These are phyloP conservation scores for Uloborus diversus DNA, from an alignment of 1,140 invertebrate species.

Conservation along the genomic window DNA sequence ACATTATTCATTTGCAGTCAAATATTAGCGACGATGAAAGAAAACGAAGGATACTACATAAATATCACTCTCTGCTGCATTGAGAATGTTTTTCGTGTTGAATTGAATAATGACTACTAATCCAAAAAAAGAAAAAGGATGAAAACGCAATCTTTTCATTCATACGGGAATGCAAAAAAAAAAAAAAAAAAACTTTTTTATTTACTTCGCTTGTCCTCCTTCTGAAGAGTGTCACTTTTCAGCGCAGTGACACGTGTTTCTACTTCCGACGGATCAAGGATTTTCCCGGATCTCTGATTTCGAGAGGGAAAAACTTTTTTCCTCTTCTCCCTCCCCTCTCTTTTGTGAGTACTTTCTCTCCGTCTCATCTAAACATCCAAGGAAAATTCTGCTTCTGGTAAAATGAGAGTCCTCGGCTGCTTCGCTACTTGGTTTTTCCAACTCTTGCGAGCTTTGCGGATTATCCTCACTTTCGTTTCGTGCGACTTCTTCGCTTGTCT, in stretches of 20 bases:
- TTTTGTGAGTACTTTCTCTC: background rate
- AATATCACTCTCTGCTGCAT: no score
- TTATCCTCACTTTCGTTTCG: slow-evolving; percentile 23
- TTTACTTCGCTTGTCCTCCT: background rate
- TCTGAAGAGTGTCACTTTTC: slow-evolving; percentile 32
- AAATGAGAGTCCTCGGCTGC: slow-evolving; percentile 7
- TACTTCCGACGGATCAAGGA: slow-evolving; percentile 26
- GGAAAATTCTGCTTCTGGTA: background rate
- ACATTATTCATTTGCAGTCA: no score
- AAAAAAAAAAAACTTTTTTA: no score
- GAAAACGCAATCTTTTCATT: no score
- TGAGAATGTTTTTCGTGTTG: no score
- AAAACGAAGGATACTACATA: no score
- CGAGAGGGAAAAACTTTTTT: background rate
- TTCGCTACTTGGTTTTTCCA: background rate
- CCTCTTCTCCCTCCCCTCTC: background rate
- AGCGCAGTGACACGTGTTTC: slow-evolving; percentile 38
- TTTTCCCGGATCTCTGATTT: slow-evolving; percentile 42
- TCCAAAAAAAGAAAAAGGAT: no score
- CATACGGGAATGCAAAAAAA: no score
- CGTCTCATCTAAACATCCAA: background rate
- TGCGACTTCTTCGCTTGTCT: background rate
- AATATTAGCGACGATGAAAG: no score
- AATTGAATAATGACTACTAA: no score
- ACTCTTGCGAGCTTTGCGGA: background rate